These are phyloP conservation scores for Drosophila pseudoananassae DNA, from an alignment of 1,140 invertebrate genomes.

Conservation along the genomic window DNA sequence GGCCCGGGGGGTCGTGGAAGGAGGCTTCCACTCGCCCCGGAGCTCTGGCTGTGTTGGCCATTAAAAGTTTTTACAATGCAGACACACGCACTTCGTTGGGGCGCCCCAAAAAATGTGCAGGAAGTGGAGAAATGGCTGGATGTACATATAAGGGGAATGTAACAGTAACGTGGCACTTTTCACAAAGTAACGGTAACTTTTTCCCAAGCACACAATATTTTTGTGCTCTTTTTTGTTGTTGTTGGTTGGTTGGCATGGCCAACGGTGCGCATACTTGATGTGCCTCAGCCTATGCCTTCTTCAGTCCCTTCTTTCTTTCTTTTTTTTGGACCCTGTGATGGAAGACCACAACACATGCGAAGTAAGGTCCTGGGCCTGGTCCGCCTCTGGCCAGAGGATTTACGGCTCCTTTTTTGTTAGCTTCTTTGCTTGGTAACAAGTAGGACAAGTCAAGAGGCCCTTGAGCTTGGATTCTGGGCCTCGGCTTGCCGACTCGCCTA, in stretches of 20 bases:
- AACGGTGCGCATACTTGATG: slow-evolving; percentile 80
- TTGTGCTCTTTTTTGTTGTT: slow-evolving; percentile 7
- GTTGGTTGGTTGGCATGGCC: slow-evolving; percentile 48
- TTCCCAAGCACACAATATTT: slow-evolving; percentile 40
- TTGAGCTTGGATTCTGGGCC: slow-evolving; percentile 57
- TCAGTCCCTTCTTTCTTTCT: neutral
- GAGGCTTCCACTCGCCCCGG: slow-evolving; percentile 17
- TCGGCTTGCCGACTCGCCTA: slow-evolving; percentile 16
- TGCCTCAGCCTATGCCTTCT: slow-evolving; percentile 2
- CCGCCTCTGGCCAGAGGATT: slow-evolving; percentile 19
- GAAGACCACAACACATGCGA: slow-evolving; percentile 80
- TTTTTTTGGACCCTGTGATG: slow-evolving; percentile 44
- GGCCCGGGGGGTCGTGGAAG: neutral
- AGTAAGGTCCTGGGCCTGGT: slow-evolving; percentile 45
- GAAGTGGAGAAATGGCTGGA: slow-evolving; percentile 4
- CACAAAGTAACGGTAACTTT: slow-evolving; percentile 32
- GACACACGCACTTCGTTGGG: slow-evolving; percentile 72
- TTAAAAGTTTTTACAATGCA: slow-evolving; percentile 82
- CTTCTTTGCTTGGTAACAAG: slow-evolving; percentile 62
- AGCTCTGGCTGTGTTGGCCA: slow-evolving; percentile 46
- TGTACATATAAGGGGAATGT: neutral
- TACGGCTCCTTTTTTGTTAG: slow-evolving; percentile 11
- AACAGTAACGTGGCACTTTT: slow-evolving; percentile 31
- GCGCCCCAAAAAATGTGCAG: slow-evolving; percentile 3
- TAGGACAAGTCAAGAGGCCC: slow-evolving; percentile 72